Evolutionary conservation across 1,140 invertebrate genomes (phyloP), one percentile per base, ranked within the genome.

Genomic region (Pseudoatta argentina): DNA sequence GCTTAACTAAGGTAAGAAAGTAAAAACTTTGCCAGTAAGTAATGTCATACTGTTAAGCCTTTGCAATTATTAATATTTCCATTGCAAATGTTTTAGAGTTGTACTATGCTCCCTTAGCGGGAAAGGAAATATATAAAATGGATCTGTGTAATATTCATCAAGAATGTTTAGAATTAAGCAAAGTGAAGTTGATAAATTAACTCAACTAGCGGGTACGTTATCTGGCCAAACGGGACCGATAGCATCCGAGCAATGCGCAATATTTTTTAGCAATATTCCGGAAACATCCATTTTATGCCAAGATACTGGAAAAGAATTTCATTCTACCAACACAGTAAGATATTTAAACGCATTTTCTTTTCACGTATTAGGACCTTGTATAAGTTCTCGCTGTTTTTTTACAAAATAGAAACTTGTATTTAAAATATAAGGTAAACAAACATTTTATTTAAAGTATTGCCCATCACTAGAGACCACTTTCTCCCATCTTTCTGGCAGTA

Each of bases 191-290:
- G 34, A 44, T 44, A 18, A 69, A 44, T 0, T 44, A 44, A 69
- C 66, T 44, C 66, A 69, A 44, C 4, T 69, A n/a, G 66, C 66
- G 18, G 34, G 66, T 44, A 69, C n/a, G 3, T 44, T 69, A 16
- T 14, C 18, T 21, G 34, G 66, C 0, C 66, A 69, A 69, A 69
- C 66, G 1, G 66, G n/a, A 44, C 8, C 66, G 66, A 69, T 69
- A 21, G 66, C 66, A 71, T 71, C 67, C 67, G 6, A 71, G 5
- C 14, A 51, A 16, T 71, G 67, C 16, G 67, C 67, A 51, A 27
- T 71, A 71, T 71, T 71, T 71, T 71, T 71, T 18, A 71, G 44
- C 39, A 51, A 71, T 27, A 71, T 71, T 14, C 67, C 67, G 6
- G 14, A 71, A 16, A 71, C 39, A 18, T 69, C 66, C 5, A 69